Evolutionary conservation across 2,888 invertebrate genomes (phyloP).

Genomic region (Flexamia atlantica): DNA sequence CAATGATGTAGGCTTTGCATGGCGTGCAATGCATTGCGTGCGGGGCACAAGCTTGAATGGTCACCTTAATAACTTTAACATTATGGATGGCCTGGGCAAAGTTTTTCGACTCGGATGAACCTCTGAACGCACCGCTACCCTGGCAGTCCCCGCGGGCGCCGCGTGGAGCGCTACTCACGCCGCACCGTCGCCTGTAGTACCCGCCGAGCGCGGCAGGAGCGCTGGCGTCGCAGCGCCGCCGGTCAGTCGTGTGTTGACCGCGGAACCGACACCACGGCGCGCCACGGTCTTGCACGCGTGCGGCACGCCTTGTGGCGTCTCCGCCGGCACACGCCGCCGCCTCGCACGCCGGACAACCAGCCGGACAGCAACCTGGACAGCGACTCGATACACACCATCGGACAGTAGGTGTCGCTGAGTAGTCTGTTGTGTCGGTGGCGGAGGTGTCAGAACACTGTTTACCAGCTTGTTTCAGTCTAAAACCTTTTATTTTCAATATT

Average conservation of each 20-base stretch:
- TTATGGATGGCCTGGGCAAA: no score
- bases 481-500: no score
- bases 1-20: no score
- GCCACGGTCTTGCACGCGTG: constrained; percentile 68
- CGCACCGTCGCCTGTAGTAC: neutral
- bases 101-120: no score
- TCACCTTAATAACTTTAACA: no score
- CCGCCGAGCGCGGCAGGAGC: neutral
- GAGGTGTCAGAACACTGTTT: no score
- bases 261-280: constrained; percentile 71
- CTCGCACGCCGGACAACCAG: constrained; percentile 61
- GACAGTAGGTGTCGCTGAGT: constrained; percentile 56
- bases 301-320: constrained; percentile 73
- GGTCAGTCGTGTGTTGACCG: constrained; percentile 49
- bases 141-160: neutral
- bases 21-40: no score
- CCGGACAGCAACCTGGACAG: constrained; percentile 63
- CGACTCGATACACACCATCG: constrained; percentile 63
- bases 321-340: constrained; percentile 71
- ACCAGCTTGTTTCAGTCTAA: no score
- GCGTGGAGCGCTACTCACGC: neutral
- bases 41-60: no score
- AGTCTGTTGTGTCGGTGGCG: no score
- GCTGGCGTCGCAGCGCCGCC: neutral
- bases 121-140: neutral